These are phyloP conservation scores for Euspilapteryx auroguttella DNA, from an alignment of 2,888 invertebrate species.

Conservation along the genomic window DNA sequence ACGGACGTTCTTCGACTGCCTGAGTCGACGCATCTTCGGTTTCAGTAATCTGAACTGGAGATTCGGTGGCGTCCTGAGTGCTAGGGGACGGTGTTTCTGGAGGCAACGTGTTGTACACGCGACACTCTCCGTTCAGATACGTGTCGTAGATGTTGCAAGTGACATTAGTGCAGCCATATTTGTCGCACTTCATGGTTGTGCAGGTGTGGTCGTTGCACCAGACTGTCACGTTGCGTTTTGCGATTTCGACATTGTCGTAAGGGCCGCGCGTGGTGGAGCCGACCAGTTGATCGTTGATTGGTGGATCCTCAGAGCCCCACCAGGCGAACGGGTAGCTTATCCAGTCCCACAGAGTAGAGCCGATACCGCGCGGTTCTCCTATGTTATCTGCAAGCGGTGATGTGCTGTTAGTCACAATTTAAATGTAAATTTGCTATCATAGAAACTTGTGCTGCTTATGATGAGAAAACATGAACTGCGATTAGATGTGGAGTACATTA, in stretches of 20 bases:
- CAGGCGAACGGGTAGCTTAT: conserved; percentile 44
- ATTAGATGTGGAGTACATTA: too few species aligned
- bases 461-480: too few species aligned
- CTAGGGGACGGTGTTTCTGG: conserved; percentile 16
- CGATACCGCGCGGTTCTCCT: conserved; percentile 32
- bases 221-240: conserved; percentile 33
- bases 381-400: conserved; percentile 29
- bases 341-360: conserved; percentile 46
- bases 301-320: conserved; percentile 14
- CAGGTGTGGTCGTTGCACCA: conserved; percentile 54
- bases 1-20: conserved; percentile 19
- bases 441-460: too few species aligned
- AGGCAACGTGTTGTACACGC: conserved; percentile 24
- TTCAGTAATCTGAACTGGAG: conserved; percentile 6
- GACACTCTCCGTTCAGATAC: conserved; percentile 40
- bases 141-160: conserved; percentile 53
- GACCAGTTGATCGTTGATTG: background rate
- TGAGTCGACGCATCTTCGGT: conserved; percentile 8
- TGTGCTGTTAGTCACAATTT: conserved; percentile 10
- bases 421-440: too few species aligned
- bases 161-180: conserved; percentile 28
- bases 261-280: conserved; percentile 11
- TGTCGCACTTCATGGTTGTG: conserved; percentile 41
- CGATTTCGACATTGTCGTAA: conserved; percentile 23
- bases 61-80: conserved; percentile 11